Conservation (phyloP, 2,113 vertebrate genomes). For the Entelurus aequoreus region DNA sequence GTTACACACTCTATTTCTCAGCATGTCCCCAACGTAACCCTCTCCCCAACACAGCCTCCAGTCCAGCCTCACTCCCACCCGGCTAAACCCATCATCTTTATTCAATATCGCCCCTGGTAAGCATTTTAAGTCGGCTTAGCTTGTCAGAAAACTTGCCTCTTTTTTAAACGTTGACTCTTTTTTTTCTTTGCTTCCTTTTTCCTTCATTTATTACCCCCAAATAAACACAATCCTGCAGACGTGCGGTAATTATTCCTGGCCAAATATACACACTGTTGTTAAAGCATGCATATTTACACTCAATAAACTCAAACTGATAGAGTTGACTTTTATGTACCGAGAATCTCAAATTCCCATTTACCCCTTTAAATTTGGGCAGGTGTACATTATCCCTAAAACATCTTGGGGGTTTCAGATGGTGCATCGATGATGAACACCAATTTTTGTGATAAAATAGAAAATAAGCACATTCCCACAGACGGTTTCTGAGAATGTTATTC, state of each 20-base stretch:
- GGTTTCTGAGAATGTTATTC: slow-evolving; percentile 53
- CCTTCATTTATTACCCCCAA: slow-evolving; percentile 8
- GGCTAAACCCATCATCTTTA: slow-evolving; percentile 67
- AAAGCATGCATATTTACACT: slow-evolving; percentile 20
- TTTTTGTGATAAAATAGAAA: slow-evolving; percentile 62
- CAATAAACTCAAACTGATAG: slow-evolving; percentile 19
- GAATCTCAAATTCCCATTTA: slow-evolving; percentile 6
- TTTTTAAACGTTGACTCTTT: slow-evolving; percentile 27
- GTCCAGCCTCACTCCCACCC: slow-evolving; percentile 30
- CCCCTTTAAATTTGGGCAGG: neutral
- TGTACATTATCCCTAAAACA: slow-evolving; percentile 8
- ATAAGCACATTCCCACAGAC: slow-evolving; percentile 62
- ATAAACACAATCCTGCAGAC: slow-evolving; percentile 12
- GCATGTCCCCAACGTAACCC: slow-evolving; percentile 45
- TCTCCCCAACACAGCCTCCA: slow-evolving; percentile 44
- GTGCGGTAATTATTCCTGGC: neutral
- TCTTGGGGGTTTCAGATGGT: slow-evolving; percentile 32
- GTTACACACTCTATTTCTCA: slow-evolving; percentile 35
- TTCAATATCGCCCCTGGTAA: slow-evolving; percentile 62
- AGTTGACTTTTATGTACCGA: slow-evolving; percentile 12
- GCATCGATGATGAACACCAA: slow-evolving; percentile 55
- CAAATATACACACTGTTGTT: slow-evolving; percentile 14
- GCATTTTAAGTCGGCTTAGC: slow-evolving; percentile 61
- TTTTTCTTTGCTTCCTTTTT: neutral
- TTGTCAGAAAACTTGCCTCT: slow-evolving; percentile 47